Percentiles rank a stretch among this genome's conserved stretches.
phyloP scores from a whole-genome alignment of 2,888 invertebrate species.

The Lithophane socia region DNA sequence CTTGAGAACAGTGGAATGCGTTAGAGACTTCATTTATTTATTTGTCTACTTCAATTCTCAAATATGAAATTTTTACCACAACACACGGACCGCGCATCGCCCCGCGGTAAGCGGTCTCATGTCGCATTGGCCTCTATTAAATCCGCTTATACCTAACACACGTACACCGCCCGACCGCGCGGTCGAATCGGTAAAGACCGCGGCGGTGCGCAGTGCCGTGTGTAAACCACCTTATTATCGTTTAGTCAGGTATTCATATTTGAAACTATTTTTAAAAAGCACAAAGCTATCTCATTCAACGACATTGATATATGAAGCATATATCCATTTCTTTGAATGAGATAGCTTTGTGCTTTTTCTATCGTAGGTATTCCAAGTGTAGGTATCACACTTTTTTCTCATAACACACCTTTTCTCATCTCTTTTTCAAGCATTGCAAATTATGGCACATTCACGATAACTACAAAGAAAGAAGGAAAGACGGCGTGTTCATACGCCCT shows the following conservation, averaged over 20 bases:
- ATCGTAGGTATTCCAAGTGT: neutral
- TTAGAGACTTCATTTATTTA: constrained; percentile 33
- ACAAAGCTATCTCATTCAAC: neutral
- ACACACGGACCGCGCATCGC: too few relatives aligned
- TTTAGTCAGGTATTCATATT: neutral
- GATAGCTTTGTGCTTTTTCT: too few relatives aligned
- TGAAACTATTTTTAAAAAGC: neutral
- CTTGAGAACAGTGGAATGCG: constrained; percentile 65
- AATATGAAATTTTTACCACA: neutral
- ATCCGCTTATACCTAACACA: too few relatives aligned
- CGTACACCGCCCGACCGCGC: too few relatives aligned
- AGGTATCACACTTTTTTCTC: neutral
- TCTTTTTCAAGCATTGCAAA: neutral
- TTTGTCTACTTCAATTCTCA: neutral
- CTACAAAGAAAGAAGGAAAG: too few relatives aligned
- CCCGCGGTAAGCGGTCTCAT: too few relatives aligned
- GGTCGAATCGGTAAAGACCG: too few relatives aligned
- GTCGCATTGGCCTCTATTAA: too few relatives aligned
- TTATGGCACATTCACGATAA: neutral
- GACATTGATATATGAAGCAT: neutral
- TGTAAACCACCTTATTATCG: too few relatives aligned
- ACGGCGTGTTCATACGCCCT: neutral
- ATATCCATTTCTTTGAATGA: too few relatives aligned
- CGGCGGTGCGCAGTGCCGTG: too few relatives aligned
- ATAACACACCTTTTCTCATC: neutral